Percentiles rank a stretch among this genome's conserved stretches.
Conservation (phyloP, 2,113 vertebrate genomes). For the Nestor notabilis region DNA sequence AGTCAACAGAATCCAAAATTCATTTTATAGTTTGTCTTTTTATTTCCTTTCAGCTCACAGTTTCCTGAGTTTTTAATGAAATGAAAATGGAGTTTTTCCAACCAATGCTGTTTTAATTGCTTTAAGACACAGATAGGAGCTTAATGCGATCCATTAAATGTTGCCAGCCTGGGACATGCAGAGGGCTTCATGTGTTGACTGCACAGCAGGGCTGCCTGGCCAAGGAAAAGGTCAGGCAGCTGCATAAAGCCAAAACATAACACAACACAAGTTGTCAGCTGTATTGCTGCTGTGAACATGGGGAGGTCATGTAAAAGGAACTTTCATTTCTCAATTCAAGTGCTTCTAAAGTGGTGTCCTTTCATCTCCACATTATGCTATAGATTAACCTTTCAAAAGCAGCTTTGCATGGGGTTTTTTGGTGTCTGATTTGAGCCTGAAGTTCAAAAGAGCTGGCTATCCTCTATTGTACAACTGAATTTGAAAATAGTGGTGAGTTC, state of each 20-base stretch:
- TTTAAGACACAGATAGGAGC: background rate
- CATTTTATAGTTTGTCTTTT: background rate
- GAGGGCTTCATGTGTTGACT: background rate
- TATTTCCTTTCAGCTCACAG: background rate
- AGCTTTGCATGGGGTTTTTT: background rate
- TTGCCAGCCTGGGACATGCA: background rate
- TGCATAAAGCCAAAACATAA: background rate
- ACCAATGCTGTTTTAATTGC: slow-evolving; percentile 7
- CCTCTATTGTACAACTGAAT: background rate
- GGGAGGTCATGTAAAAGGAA: background rate
- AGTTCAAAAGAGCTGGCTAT: background rate
- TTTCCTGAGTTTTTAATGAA: background rate
- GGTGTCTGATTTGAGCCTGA: background rate
- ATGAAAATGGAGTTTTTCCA: slow-evolving; percentile 15
- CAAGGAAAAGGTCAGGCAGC: slow-evolving; percentile 35
- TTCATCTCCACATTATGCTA: background rate
- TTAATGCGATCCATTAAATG: background rate
- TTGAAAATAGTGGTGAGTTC: background rate
- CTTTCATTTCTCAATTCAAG: background rate
- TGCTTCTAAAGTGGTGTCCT: background rate
- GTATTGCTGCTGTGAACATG: background rate
- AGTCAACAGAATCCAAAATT: background rate
- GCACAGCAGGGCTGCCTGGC: background rate
- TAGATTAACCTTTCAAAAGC: background rate
- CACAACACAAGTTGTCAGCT: background rate